Evolutionary conservation across 2,113 vertebrate species (phyloP).

Genomic region (Xenus cinereus): DNA sequence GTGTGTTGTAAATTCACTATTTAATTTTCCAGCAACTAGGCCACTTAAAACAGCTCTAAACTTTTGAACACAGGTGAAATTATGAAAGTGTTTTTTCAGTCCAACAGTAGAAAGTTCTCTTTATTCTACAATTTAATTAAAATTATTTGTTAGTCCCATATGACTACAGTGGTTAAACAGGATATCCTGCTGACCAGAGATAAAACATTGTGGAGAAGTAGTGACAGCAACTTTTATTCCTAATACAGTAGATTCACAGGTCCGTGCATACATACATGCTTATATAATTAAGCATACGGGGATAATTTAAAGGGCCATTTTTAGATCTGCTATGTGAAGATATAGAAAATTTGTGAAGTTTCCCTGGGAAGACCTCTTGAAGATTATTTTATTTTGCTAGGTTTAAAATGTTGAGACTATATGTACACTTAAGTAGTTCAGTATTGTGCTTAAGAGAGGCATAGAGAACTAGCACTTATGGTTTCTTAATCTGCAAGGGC

Average conservation of each 20-base stretch:
- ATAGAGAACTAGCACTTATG: background rate
- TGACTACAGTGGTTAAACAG: background rate
- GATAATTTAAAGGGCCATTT: background rate
- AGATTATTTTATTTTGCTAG: background rate
- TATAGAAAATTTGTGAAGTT: background rate
- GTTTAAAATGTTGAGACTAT: background rate
- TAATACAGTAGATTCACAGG: background rate
- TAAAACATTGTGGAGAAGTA: background rate
- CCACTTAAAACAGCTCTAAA: background rate
- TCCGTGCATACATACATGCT: background rate
- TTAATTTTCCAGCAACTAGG: background rate
- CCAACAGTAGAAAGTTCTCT: background rate
- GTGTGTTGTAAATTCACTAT: background rate
- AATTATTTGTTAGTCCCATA: background rate
- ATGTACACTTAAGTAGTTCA: background rate
- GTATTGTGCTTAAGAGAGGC: background rate
- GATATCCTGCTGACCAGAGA: background rate
- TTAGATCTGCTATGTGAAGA: background rate
- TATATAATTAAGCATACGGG: background rate
- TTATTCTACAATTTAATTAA: background rate
- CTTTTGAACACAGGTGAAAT: background rate
- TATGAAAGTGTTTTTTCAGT: background rate
- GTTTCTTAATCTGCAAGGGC: slow-evolving; percentile 9
- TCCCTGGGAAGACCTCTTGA: background rate
- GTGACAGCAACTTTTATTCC: background rate